Conservation (phyloP, 2,113 vertebrate species). For the Gallinago paraguaiae region DNA sequence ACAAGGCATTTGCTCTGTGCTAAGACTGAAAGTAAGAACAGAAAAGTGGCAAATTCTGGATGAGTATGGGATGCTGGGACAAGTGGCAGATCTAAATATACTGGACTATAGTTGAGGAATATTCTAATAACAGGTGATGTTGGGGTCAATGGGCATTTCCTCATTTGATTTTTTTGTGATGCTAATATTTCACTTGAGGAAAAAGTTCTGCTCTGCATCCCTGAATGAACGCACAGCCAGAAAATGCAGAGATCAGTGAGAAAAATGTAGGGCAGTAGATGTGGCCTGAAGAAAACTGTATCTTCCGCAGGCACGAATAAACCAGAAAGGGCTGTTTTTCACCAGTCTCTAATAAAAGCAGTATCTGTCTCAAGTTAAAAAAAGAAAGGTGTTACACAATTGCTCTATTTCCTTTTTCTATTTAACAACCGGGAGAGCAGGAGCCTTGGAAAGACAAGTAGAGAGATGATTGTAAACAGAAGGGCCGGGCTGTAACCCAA, state of each 20-base stretch:
- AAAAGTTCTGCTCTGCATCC: not conserved
- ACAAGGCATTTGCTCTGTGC: not conserved
- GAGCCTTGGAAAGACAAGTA: conserved; percentile 11
- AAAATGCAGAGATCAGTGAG: not conserved
- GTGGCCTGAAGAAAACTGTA: not conserved
- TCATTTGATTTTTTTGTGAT: not conserved
- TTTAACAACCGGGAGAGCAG: not conserved
- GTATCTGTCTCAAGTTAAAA: conserved; percentile 48
- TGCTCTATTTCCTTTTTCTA: conserved; percentile 32
- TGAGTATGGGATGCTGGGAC: not conserved
- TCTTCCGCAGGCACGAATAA: not conserved
- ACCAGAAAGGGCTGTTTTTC: not conserved
- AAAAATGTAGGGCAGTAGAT: not conserved
- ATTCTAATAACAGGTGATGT: not conserved
- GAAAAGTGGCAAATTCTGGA: not conserved
- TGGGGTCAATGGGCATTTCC: not conserved
- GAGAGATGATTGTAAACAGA: not conserved
- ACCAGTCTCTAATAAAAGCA: conserved; percentile 1
- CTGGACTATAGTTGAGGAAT: not conserved
- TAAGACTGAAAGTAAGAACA: not conserved
- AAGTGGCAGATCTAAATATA: not conserved
- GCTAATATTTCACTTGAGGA: not conserved
- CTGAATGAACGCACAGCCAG: not conserved
- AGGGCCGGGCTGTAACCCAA: conserved; percentile 27
- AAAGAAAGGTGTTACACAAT: conserved; percentile 53